A percentile compares a stretch with the other conserved stretches of the same genome.
phyloP scores from a whole-genome alignment of 2,113 vertebrate genomes.

The Bufo gargarizans region DNA sequence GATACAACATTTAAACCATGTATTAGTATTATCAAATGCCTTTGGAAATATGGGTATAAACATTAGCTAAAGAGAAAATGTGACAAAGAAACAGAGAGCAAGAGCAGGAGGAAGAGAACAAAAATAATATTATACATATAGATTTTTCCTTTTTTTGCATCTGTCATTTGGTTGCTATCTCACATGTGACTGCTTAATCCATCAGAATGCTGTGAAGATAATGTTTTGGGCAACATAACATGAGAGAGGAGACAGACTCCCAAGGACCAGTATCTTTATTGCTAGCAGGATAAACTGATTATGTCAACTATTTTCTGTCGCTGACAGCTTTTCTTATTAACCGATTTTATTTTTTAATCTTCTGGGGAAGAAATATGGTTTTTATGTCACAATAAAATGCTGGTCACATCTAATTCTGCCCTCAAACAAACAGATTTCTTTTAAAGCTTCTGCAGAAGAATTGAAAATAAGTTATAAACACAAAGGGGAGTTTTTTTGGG shows the following conservation, averaged over 20 bases:
- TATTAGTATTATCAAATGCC: constrained; percentile 30
- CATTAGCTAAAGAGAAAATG: constrained; percentile 43
- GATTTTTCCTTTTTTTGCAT: constrained; percentile 83
- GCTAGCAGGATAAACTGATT: constrained; percentile 99
- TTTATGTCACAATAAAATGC: constrained; percentile 99
- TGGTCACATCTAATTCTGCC: constrained; percentile 99
- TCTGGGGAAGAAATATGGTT: constrained; percentile 99
- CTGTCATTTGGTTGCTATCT: constrained; percentile 99
- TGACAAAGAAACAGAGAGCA: constrained; percentile 55
- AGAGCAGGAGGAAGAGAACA: constrained; percentile 48
- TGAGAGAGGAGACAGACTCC: constrained; percentile 99
- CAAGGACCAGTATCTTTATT: constrained; percentile 99
- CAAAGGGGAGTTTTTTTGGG: constrained; percentile 76
- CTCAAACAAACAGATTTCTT: constrained; percentile 99
- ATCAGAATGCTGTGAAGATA: constrained; percentile 99
- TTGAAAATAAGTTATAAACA: constrained; percentile 99
- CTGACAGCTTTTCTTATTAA: constrained; percentile 99
- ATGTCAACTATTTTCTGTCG: constrained; percentile 99
- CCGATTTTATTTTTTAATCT: constrained; percentile 99
- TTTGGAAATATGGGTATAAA: constrained; percentile 48
- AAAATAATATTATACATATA: constrained; percentile 49
- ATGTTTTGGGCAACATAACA: constrained; percentile 99
- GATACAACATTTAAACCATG: not conserved
- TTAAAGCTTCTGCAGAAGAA: constrained; percentile 99
- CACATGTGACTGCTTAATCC: constrained; percentile 99